phyloP scores from a whole-genome alignment of 2,888 invertebrate species.

The Lithophane semibrunnea region DNA sequence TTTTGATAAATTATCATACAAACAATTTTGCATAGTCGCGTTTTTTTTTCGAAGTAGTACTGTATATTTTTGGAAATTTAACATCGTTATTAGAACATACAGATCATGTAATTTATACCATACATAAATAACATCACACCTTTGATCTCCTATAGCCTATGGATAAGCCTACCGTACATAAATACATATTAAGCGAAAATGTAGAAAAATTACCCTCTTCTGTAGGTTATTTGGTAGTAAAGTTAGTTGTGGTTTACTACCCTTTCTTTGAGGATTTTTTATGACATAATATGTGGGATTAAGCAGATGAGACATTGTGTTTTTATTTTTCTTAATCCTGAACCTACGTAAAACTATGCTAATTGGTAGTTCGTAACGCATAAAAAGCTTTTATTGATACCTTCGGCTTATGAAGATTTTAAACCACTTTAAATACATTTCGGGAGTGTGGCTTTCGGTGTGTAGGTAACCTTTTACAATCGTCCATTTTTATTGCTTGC shows the following conservation, averaged over 20 bases:
- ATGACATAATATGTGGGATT: slow-evolving; percentile 23
- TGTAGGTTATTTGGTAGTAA: slow-evolving; percentile 43
- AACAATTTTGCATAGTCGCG: not conserved
- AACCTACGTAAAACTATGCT: slow-evolving; percentile 9
- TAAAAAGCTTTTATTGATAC: not conserved
- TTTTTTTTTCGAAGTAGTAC: too few species aligned
- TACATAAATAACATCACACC: not conserved
- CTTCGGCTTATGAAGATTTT: not conserved
- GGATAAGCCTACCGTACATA: slow-evolving; percentile 34
- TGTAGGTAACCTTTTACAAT: not conserved
- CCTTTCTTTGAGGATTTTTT: slow-evolving; percentile 40
- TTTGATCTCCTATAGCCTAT: slow-evolving; percentile 3
- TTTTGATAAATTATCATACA: not conserved
- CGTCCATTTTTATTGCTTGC: not conserved
- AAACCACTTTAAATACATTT: not conserved
- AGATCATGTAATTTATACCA: slow-evolving; percentile 14
- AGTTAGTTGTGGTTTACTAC: slow-evolving; percentile 6
- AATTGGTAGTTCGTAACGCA: slow-evolving; percentile 11
- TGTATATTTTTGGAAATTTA: not conserved
- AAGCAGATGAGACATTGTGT: not conserved
- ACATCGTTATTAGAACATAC: not conserved
- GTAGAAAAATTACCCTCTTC: slow-evolving; percentile 32
- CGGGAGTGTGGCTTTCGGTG: too few species aligned
- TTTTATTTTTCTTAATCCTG: slow-evolving; percentile 1
- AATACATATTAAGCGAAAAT: slow-evolving; percentile 37